phyloP scores from a whole-genome alignment of 1,140 invertebrate genomes.

The Oncopeltus fasciatus region DNA sequence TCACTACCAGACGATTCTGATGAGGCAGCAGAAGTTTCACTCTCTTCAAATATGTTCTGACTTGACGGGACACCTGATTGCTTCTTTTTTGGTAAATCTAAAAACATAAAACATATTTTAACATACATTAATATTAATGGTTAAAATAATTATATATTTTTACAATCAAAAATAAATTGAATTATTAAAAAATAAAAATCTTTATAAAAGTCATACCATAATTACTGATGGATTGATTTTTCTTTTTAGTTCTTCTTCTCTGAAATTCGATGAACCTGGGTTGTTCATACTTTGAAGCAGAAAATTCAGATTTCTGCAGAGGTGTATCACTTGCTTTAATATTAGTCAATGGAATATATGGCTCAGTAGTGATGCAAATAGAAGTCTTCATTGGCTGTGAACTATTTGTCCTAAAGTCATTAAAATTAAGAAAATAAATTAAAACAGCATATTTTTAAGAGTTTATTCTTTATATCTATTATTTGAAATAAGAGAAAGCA shows the following conservation, averaged over 20 bases:
- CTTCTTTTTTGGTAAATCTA: conserved; percentile 6
- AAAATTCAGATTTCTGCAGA: neutral
- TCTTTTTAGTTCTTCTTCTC: conserved; percentile 7
- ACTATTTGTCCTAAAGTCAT: neutral
- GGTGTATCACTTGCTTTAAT: conserved; percentile 11
- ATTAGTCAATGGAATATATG: conserved; percentile 11
- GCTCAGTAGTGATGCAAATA: conserved; percentile 16
- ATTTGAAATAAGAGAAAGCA: no score
- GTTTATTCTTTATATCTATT: no score
- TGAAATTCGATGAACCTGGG: neutral
- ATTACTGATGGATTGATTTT: conserved; percentile 1
- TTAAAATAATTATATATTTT: no score
- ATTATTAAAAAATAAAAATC: neutral
- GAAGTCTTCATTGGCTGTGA: conserved; percentile 5
- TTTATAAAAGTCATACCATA: conserved; percentile 1
- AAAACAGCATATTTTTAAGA: no score
- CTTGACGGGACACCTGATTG: neutral
- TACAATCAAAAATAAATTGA: no score
- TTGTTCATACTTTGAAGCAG: neutral
- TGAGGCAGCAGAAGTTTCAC: conserved; percentile 57
- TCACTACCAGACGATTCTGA: conserved; percentile 52
- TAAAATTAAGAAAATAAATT: no score
- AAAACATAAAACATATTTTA: no score
- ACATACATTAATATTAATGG: no score
- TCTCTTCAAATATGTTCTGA: conserved; percentile 30